Conservation (phyloP, 2,888 invertebrate genomes). For the Tethea ocularis region DNA sequence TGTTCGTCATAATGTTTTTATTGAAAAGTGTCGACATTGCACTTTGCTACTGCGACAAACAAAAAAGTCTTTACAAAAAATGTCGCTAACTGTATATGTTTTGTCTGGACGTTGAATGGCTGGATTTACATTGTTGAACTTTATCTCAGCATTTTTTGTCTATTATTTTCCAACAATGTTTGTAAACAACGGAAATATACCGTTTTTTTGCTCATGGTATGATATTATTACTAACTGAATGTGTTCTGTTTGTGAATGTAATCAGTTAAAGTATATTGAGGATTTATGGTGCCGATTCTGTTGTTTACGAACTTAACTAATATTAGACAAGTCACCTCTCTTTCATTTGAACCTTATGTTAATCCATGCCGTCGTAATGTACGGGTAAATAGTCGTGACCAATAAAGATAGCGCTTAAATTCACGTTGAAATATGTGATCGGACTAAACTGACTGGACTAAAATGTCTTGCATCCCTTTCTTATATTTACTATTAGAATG, state of each 20-base stretch:
- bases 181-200: neutral
- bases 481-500: too few relatives aligned
- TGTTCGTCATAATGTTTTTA: neutral
- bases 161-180: neutral
- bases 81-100: constrained; percentile 2
- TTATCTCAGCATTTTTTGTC: neutral
- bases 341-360: too few relatives aligned
- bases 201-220: neutral
- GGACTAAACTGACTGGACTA: too few relatives aligned
- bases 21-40: constrained; percentile 2
- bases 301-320: too few relatives aligned
- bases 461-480: too few relatives aligned
- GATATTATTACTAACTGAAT: neutral
- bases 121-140: neutral
- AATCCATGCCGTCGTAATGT: too few relatives aligned
- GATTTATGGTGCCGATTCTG: too few relatives aligned
- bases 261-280: neutral
- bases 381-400: too few relatives aligned
- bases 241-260: neutral
- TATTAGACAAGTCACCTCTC: too few relatives aligned
- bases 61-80: neutral
- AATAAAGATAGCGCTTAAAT: too few relatives aligned
- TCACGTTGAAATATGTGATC: too few relatives aligned
- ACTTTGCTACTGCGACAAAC: neutral
- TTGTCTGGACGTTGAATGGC: constrained; percentile 4